Evolutionary conservation across 1,140 invertebrate genomes (phyloP).

Genomic region (Drosophila sucinea): DNA sequence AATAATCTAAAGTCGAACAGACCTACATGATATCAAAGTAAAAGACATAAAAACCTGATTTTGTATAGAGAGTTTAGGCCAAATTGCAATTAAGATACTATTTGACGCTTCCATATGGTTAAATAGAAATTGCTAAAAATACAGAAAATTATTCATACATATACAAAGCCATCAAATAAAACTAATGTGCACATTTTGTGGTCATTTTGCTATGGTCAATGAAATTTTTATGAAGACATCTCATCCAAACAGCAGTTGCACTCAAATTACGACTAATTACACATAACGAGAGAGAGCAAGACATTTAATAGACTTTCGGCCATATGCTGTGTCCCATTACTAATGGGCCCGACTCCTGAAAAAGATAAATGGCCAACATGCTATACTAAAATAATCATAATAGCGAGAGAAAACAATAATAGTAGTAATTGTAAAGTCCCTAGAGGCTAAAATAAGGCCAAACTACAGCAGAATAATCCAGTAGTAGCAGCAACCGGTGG

Average conservation of each 20-base stretch:
- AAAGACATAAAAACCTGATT: no score
- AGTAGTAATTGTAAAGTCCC: constrained; percentile 9
- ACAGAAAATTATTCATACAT: constrained; percentile 23
- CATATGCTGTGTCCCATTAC: constrained; percentile 48
- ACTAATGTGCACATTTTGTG: constrained; percentile 50
- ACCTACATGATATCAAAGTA: no score
- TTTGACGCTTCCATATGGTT: constrained; percentile 17
- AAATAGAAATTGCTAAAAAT: constrained; percentile 1
- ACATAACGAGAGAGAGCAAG: constrained; percentile 13
- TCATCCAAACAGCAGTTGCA: constrained; percentile 26
- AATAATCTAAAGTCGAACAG: no score
- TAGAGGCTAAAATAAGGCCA: background rate
- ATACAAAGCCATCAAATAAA: constrained; percentile 38
- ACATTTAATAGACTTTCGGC: constrained; percentile 59
- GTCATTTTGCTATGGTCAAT: constrained; percentile 55
- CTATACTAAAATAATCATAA: background rate
- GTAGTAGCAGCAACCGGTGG: background rate
- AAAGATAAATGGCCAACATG: constrained; percentile 11
- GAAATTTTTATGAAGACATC: constrained; percentile 64
- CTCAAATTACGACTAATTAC: constrained; percentile 71
- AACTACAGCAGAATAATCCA: background rate
- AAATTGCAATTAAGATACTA: constrained; percentile 5
- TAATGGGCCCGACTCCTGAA: constrained; percentile 8
- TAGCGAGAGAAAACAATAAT: constrained; percentile 5
- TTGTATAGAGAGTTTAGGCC: no score